These are phyloP conservation scores for Falco berigora DNA, from an alignment of 2,797 vertebrate species.

Conservation along the genomic window DNA sequence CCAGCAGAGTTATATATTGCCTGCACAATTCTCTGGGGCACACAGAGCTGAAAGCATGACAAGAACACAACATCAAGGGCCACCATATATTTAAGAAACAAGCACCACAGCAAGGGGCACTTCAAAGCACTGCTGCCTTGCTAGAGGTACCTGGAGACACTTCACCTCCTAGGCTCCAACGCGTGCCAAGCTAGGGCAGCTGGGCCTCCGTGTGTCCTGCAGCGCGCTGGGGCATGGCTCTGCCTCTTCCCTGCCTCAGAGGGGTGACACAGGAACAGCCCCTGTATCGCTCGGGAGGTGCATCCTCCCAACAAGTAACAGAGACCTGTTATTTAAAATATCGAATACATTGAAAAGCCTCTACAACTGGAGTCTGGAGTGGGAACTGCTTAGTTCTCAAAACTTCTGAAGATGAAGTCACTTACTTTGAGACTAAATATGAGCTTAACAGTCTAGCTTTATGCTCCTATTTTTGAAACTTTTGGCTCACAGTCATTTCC, in stretches of 20 bases:
- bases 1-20: background rate
- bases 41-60: background rate
- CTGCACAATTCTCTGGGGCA: background rate
- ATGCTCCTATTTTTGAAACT: slow-evolving; percentile 13
- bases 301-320: background rate
- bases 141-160: background rate
- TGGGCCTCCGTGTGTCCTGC: background rate
- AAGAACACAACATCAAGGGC: background rate
- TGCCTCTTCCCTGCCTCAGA: background rate
- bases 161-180: background rate
- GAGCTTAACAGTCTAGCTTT: slow-evolving; percentile 25
- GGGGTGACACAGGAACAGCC: background rate
- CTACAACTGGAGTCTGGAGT: background rate
- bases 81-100: background rate
- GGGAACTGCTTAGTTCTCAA: background rate
- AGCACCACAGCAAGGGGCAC: background rate
- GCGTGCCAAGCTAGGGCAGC: background rate
- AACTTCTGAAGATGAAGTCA: slow-evolving; percentile 44
- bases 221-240: background rate
- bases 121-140: background rate
- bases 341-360: background rate
- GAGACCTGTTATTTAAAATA: background rate
- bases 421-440: slow-evolving; percentile 16
- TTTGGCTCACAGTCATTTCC: background rate
- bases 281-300: background rate